Percentiles rank a stretch among this genome's conserved stretches.
Evolutionary conservation across 2,113 vertebrate species (phyloP).

Genomic region (Spermophilus dauricus): DNA sequence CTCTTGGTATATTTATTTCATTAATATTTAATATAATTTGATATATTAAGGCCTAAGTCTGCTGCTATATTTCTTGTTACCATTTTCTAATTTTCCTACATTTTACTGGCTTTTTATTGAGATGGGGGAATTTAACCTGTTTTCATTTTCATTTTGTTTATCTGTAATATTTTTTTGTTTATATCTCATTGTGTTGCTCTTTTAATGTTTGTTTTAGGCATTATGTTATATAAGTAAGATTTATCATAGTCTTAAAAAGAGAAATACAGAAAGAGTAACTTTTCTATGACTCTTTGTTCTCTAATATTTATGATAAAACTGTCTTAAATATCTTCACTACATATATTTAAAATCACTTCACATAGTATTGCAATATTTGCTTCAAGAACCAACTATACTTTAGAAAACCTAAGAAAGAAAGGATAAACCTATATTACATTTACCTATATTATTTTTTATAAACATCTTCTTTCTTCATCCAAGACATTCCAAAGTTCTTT

Average conservation of each 20-base stretch:
- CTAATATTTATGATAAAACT: neutral
- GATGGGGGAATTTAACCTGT: neutral
- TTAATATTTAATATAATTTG: neutral
- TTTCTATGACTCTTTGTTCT: neutral
- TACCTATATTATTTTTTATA: neutral
- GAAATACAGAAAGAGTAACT: neutral
- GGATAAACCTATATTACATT: neutral
- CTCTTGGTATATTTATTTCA: neutral
- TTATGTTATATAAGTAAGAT: neutral
- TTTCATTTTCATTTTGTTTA: neutral
- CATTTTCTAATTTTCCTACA: neutral
- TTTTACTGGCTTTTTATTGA: neutral
- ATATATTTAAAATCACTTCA: neutral
- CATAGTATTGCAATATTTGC: neutral
- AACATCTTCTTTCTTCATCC: neutral
- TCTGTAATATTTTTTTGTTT: neutral
- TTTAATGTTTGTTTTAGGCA: neutral
- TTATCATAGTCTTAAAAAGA: neutral
- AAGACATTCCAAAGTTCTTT: neutral
- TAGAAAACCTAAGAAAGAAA: conserved; percentile 12
- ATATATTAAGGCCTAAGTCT: neutral
- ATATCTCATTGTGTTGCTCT: neutral
- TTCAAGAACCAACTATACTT: neutral
- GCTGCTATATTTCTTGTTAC: neutral
- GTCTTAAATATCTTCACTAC: too few relatives aligned